Evolutionary conservation across 2,888 invertebrate genomes (phyloP), one percentile per base, ranked within the genome.

Genomic region (Anarsia innoxiella): DNA sequence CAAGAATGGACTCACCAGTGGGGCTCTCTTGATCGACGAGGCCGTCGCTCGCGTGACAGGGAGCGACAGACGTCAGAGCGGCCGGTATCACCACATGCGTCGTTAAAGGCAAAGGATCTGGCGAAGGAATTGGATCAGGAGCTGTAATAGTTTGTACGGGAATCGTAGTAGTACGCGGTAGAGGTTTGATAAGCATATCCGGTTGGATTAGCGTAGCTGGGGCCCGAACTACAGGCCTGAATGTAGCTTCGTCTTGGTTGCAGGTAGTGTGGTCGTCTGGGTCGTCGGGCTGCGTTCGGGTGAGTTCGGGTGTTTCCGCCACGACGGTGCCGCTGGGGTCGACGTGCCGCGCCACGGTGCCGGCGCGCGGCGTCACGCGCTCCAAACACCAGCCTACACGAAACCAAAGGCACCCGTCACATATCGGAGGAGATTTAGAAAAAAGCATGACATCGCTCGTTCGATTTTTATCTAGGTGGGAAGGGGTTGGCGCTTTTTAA

Each of bases 391-490:
- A 88, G 90, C 90, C 91, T 91, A 90, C 88, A 90, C 90, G 69
- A 38, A 93, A 92, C 93, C 93, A 91, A 91, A 91, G 93, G 92
- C 93, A 90, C 89, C 89, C 79, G 68, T 68, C 45, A 45, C 33
- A 34, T 15, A 25, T n/a, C 44, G 52, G 57, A 47, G 52, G 54
- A 58, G 56, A 56, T 51, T 59, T 54, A 52, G 58, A 64, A 59
- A 55, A 55, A 60, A 61, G 64, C 57, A 54, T 60, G 45, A 42
- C 23, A n/a, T n/a, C n/a, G n/a, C n/a, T n/a, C n/a, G n/a, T n/a
- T n/a, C n/a, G n/a, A n/a, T n/a, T n/a, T n/a, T n/a, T n/a, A n/a
- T n/a, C n/a, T n/a, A n/a, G n/a, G n/a, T n/a, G n/a, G n/a, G n/a
- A n/a, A n/a, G n/a, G n/a, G n/a, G n/a, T n/a, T n/a, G n/a, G n/a